Conservation (phyloP, 2,113 vertebrate species). For the Sorex fumeus region DNA sequence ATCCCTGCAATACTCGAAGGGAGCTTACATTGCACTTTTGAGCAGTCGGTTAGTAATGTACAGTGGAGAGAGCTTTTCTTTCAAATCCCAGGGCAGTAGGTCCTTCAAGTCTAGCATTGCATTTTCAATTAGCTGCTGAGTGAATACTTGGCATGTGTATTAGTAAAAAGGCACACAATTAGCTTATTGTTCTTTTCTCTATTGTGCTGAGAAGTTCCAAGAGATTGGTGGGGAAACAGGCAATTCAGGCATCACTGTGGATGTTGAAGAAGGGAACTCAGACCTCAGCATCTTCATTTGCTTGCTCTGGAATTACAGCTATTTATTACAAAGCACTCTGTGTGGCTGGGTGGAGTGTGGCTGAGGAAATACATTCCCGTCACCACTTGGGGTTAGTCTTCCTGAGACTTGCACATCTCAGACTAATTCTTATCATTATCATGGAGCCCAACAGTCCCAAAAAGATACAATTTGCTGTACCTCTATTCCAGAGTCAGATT, state of each 20-base stretch:
- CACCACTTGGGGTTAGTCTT: constrained; percentile 63
- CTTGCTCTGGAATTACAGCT: constrained; percentile 87
- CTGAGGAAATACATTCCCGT: constrained; percentile 72
- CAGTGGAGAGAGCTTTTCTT: constrained; percentile 88
- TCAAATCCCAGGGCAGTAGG: constrained; percentile 91
- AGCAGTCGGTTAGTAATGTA: constrained; percentile 91
- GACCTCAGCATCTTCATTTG: constrained; percentile 80
- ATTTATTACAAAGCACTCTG: constrained; percentile 82
- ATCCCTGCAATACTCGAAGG: constrained; percentile 91
- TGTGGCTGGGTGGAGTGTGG: constrained; percentile 83
- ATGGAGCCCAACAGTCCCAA: constrained; percentile 98
- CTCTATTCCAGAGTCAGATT: constrained; percentile 95
- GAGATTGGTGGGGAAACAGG: constrained; percentile 81
- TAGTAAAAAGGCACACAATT: constrained; percentile 89
- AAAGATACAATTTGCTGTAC: constrained; percentile 97
- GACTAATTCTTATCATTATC: constrained; percentile 75
- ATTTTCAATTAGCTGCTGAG: constrained; percentile 93
- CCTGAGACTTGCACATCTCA: constrained; percentile 72
- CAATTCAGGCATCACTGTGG: constrained; percentile 84
- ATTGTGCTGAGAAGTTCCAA: constrained; percentile 89
- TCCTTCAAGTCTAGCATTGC: constrained; percentile 89
- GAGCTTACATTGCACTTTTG: constrained; percentile 93
- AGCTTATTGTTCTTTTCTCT: constrained; percentile 89
- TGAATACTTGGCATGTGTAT: constrained; percentile 91
- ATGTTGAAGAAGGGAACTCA: constrained; percentile 86